These are phyloP conservation scores for Venustoraphidia nigricollis DNA, from an alignment of 2,888 invertebrate species.

Conservation along the genomic window DNA sequence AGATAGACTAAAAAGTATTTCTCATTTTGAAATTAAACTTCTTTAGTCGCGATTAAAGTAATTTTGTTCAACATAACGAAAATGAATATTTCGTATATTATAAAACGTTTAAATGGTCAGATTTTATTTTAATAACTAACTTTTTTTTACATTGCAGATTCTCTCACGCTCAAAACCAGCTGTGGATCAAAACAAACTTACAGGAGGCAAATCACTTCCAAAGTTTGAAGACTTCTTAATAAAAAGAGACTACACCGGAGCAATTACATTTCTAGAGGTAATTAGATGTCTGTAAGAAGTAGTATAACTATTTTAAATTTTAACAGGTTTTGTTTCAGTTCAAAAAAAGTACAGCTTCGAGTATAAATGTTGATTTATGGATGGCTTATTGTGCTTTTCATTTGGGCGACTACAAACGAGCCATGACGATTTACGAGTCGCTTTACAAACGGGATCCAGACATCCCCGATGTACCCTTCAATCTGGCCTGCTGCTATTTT, in stretches of 20 bases:
- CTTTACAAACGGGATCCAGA: conserved; percentile 35
- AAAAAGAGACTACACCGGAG: conserved; percentile 87
- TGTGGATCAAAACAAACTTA: conserved; percentile 29
- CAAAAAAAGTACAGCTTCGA: conserved; percentile 33
- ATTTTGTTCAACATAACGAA: too few species aligned
- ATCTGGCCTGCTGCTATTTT: conserved; percentile 89
- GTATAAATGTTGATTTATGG: conserved; percentile 59
- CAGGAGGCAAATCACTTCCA: conserved; percentile 40
- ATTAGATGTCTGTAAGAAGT: conserved; percentile 9
- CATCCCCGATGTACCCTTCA: conserved; percentile 50
- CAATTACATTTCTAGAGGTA: conserved; percentile 83
- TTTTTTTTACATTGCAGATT: conserved; percentile 38
- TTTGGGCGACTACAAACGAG: conserved; percentile 79
- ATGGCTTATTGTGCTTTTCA: conserved; percentile 93
- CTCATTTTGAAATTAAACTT: too few species aligned
- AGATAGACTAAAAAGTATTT: too few species aligned
- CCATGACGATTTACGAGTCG: conserved; percentile 54
- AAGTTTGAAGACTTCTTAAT: conserved; percentile 80
- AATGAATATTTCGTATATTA: too few species aligned
- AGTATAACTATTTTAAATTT: conserved; percentile 4
- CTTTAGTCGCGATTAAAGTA: too few species aligned
- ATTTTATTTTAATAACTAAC: neutral
- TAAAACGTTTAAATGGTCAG: too few species aligned
- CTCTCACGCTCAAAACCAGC: conserved; percentile 72
- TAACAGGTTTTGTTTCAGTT: conserved; percentile 27